Conservation (phyloP, 2,113 vertebrate species). For the Phylloscopus whistleri region DNA sequence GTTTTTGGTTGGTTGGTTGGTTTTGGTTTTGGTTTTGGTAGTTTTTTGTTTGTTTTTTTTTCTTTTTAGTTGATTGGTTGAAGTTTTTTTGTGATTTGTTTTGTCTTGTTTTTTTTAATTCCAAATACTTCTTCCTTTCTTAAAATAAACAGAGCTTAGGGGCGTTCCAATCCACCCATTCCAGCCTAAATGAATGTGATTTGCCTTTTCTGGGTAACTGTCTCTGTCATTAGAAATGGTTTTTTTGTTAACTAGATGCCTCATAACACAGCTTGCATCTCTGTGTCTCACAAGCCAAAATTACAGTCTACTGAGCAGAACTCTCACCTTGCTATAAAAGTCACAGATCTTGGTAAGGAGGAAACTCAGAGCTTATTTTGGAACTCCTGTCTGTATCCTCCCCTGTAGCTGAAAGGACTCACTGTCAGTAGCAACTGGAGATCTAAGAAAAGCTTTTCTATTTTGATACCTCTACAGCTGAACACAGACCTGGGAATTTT, state of each 20-base stretch:
- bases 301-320: neutral
- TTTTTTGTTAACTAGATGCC: neutral
- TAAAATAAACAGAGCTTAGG: neutral
- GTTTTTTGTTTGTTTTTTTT: no score
- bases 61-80: neutral
- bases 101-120: neutral
- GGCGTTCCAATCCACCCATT: neutral
- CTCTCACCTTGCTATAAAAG: neutral
- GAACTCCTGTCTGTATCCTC: neutral
- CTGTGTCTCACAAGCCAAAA: neutral
- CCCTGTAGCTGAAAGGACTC: neutral
- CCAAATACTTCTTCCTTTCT: neutral
- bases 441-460: conserved; percentile 34
- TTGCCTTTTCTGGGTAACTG: neutral
- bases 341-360: neutral
- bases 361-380: neutral
- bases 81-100: no score
- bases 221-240: neutral
- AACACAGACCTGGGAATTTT: neutral
- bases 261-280: neutral
- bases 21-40: no score
- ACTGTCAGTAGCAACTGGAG: neutral
- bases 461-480: neutral
- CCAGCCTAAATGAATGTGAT: neutral
- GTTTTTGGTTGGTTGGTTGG: no score